Evolutionary conservation across 2,797 vertebrate genomes (phyloP), one percentile per base, ranked within the genome.

Genomic region (Periparus ater): DNA sequence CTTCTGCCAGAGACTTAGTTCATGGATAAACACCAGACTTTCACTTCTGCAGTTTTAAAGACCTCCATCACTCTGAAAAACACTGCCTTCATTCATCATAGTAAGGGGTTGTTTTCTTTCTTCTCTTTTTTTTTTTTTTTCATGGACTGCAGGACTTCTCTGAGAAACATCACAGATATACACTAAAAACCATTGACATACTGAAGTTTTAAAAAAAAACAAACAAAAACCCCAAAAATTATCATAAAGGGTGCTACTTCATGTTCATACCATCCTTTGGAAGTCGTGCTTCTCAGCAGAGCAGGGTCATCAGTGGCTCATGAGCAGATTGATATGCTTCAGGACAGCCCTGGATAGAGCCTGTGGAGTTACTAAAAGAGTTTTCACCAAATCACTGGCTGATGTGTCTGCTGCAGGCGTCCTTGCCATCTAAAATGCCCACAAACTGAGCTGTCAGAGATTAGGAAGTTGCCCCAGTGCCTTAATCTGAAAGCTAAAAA

Each of bases 1-100:
- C 85, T 91, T 83, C 75, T 96, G 94, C 94, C 89, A 93, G 86
- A 6, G 8, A 34, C 73, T 87, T 72, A 79, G 95, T 73, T 80
- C 60, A 78, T 86, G 67, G 85, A 93, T 95, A 96, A 96, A 97
- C 91, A 95, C 62, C 77, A 97, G 95, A 88, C 73, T 75, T 58
- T 85, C 68, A 75, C 42, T 95, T 88, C 62, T 76, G 75, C 50
- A 62, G 45, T 58, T 91, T 95, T 91, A 77, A 95, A 88, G 80
- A 88, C 81, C 83, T 96, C 78, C 74, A 78, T 51, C 4, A 4
- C 54, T 63, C 38, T 50, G 36, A 58, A 73, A 85, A 97, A 92
- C 80, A 94, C 53, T 80, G 54, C 27, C 53, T 81, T 91, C 81
- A 92, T 94, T 95, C 93, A 73, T 34, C 23, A 51, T 13, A 68